Evolutionary conservation across 1,140 invertebrate species (phyloP), one percentile per base, ranked within the genome.

Genomic region (Plodia interpunctella): DNA sequence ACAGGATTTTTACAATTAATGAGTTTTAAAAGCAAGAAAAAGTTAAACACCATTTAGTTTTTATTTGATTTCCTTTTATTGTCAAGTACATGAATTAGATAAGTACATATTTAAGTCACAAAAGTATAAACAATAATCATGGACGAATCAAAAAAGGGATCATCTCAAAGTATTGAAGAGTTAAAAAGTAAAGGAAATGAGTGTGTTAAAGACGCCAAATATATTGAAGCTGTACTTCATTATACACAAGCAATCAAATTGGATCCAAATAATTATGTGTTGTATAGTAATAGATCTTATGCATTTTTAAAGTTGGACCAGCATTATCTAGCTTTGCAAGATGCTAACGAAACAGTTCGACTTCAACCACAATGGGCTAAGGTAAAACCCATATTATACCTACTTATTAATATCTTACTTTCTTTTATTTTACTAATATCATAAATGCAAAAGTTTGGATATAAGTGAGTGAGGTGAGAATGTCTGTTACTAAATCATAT

Each of bases 341-440:
- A 97, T 91, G 95, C 96, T 11, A 91, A 94, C 70, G 92, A 94
- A 83, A 92, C 94, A 15, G 95, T 96, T 55, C 91, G 90, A 74
- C 74, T 96, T 49, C 93, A 94, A 73, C 95, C 95, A 21, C 91
- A 93, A 55, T 96, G 95, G 95, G 93, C 94, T 11, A 97, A 96
- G 92, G 95, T 95, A 90, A 66, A 57, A 55, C 49, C 10, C 11
- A 32, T 32, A 10, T 32, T 32, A 32, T 32, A 32, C n/a, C n/a
- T n/a, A n/a, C n/a, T n/a, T n/a, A n/a, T n/a, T n/a, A n/a, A n/a
- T n/a, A n/a, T n/a, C n/a, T n/a, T n/a, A n/a, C n/a, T n/a, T n/a
- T n/a, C n/a, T n/a, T n/a, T n/a, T n/a, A n/a, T n/a, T n/a, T n/a
- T n/a, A n/a, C n/a, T n/a, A n/a, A n/a, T n/a, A n/a, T n/a, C n/a